Conservation (phyloP, 2,113 vertebrate species). For the Crotalus horridus region DNA sequence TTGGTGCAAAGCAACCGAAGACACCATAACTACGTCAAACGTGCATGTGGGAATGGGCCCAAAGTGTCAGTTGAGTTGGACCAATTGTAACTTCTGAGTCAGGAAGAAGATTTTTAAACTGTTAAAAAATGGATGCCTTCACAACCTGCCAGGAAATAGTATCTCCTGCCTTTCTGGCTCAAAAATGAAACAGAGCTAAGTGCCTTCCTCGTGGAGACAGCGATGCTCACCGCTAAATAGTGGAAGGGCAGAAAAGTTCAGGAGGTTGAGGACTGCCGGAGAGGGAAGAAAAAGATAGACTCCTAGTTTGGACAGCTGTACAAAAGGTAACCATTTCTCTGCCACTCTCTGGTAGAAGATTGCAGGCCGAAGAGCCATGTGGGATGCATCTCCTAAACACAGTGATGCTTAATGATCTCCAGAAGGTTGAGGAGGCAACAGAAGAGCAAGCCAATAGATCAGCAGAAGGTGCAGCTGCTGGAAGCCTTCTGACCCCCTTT, state of each 20-base stretch:
- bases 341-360: background rate
- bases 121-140: constrained; percentile 29
- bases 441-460: background rate
- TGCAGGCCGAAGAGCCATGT: background rate
- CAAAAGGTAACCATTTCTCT: background rate
- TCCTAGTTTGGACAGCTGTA: background rate
- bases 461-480: background rate
- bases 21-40: background rate
- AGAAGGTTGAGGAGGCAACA: background rate
- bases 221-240: constrained; percentile 56
- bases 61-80: too few relatives aligned
- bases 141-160: constrained; percentile 7
- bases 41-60: background rate
- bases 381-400: background rate
- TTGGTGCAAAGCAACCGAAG: too few relatives aligned
- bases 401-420: background rate
- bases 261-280: constrained; percentile 3
- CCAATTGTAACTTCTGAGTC: background rate
- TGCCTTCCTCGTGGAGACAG: constrained; percentile 33
- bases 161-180: constrained; percentile 36
- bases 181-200: constrained; percentile 50
- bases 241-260: constrained; percentile 44
- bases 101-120: background rate
- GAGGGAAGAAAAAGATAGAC: constrained; percentile 43
- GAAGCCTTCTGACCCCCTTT: background rate